Conservation (phyloP, 2,113 vertebrate genomes). For the Aptenodytes forsteri region DNA sequence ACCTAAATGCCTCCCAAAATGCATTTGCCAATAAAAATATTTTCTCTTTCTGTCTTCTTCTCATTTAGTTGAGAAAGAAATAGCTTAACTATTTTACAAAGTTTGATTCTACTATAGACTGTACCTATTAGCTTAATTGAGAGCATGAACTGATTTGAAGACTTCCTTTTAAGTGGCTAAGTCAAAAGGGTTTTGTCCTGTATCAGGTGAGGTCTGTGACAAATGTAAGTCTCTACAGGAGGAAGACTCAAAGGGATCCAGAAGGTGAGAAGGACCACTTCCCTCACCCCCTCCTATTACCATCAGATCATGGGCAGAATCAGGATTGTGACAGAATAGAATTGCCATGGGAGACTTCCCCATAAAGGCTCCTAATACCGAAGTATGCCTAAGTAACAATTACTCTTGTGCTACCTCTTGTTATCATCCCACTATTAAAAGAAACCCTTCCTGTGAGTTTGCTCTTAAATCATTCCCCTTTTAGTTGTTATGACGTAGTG, state of each 20-base stretch:
- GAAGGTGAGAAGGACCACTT: background rate
- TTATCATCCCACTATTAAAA: background rate
- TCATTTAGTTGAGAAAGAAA: background rate
- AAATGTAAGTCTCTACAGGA: background rate
- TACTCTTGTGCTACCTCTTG: background rate
- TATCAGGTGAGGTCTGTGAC: background rate
- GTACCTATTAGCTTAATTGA: background rate
- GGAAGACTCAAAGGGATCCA: background rate
- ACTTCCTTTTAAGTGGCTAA: background rate
- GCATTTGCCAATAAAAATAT: background rate
- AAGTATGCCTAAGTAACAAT: background rate
- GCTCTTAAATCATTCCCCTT: background rate
- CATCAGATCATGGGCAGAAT: background rate
- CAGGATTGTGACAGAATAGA: background rate
- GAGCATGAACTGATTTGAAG: background rate
- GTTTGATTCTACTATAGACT: background rate
- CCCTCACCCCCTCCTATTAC: background rate
- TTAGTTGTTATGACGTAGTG: background rate
- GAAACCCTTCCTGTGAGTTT: background rate
- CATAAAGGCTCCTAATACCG: background rate
- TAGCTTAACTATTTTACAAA: background rate
- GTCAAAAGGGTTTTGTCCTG: background rate
- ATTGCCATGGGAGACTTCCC: background rate
- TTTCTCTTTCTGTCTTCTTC: background rate
- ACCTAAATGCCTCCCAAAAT: background rate